Evolutionary conservation across 1,140 invertebrate genomes (phyloP).

Genomic region (Leucophenga varia): DNA sequence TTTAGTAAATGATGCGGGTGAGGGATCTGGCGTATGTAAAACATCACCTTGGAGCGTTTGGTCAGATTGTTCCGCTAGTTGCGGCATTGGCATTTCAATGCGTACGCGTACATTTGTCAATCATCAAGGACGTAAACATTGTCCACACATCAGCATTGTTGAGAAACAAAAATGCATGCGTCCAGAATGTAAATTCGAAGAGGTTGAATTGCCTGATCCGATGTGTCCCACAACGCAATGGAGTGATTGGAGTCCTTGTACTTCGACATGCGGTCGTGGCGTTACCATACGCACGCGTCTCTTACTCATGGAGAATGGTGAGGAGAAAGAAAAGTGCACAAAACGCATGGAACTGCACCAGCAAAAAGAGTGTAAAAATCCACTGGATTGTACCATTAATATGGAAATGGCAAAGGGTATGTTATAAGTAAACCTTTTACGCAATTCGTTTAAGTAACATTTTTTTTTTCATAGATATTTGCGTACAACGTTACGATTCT

Average conservation of each 20-base stretch:
- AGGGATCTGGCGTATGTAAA: conserved; percentile 64
- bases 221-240: conserved; percentile 69
- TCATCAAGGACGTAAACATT: conserved; percentile 75
- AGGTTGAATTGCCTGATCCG: conserved; percentile 62
- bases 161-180: conserved; percentile 78
- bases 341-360: conserved; percentile 65
- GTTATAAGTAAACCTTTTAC: not conserved
- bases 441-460: not conserved
- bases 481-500: conserved; percentile 68
- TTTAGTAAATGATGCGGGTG: conserved; percentile 42
- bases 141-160: conserved; percentile 67
- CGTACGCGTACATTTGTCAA: conserved; percentile 73
- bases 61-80: conserved; percentile 81
- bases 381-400: conserved; percentile 69
- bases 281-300: conserved; percentile 70
- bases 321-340: conserved; percentile 62
- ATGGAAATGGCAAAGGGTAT: conserved; percentile 73
- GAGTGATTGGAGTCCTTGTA: conserved; percentile 74
- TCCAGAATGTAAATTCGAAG: conserved; percentile 61
- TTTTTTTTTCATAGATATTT: conserved; percentile 65
- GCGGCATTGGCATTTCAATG: conserved; percentile 76
- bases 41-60: conserved; percentile 75
- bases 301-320: conserved; percentile 63
- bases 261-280: conserved; percentile 70
- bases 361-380: conserved; percentile 66